phyloP scores from a whole-genome alignment of 2,113 vertebrate genomes.

The Dasypus novemcinctus region DNA sequence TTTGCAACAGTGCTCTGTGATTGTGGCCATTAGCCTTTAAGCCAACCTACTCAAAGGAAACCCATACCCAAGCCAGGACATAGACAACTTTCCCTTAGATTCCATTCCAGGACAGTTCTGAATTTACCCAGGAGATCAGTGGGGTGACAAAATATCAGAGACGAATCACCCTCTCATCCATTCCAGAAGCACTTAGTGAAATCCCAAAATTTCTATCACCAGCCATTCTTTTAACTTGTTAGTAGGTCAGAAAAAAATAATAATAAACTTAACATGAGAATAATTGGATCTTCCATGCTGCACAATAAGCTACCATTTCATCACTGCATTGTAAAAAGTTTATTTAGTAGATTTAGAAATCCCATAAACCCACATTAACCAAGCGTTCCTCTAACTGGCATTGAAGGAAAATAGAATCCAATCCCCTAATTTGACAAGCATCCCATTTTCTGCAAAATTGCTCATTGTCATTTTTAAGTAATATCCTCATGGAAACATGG shows the following conservation, averaged over 20 bases:
- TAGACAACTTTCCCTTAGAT: constrained; percentile 60
- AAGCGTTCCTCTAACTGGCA: background rate
- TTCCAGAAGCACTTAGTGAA: constrained; percentile 58
- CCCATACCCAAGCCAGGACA: constrained; percentile 63
- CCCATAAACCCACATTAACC: background rate
- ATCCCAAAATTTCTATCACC: constrained; percentile 73
- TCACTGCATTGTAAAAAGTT: constrained; percentile 54
- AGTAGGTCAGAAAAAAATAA: constrained; percentile 69
- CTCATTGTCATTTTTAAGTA: constrained; percentile 22
- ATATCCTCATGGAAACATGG: background rate
- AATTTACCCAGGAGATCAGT: background rate
- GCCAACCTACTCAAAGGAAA: constrained; percentile 27
- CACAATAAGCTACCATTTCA: constrained; percentile 70
- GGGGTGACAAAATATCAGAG: constrained; percentile 19
- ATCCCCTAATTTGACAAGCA: constrained; percentile 31
- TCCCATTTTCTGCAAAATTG: constrained; percentile 15
- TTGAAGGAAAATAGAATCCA: background rate
- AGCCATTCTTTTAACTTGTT: constrained; percentile 74
- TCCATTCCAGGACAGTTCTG: constrained; percentile 58
- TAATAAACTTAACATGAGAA: constrained; percentile 66
- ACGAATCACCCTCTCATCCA: background rate
- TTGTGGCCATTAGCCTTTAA: background rate
- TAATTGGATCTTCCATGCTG: constrained; percentile 73
- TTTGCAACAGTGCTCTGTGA: constrained; percentile 53
- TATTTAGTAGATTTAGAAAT: background rate